These are phyloP conservation scores for Troglohyphantes excavatus DNA, from an alignment of 2,888 invertebrate genomes.

Conservation along the genomic window DNA sequence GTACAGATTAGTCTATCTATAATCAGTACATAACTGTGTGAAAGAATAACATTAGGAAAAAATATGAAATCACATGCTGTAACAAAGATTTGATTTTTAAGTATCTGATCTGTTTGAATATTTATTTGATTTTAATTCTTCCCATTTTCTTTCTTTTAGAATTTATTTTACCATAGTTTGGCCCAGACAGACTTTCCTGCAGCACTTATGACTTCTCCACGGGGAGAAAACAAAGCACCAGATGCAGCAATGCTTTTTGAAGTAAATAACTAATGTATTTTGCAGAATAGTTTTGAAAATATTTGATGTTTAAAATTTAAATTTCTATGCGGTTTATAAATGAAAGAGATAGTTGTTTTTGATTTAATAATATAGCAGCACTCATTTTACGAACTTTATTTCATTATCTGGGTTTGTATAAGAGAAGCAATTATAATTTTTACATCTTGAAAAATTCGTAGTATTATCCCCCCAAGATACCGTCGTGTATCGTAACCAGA, in stretches of 20 bases:
- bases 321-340: too few relatives aligned
- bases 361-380: too few relatives aligned
- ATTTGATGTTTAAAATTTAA: too few relatives aligned
- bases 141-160: slow-evolving; percentile 41
- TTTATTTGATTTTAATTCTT: not conserved
- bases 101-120: not conserved
- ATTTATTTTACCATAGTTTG: slow-evolving; percentile 75
- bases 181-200: slow-evolving; percentile 73
- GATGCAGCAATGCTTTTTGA: slow-evolving; percentile 35
- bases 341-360: too few relatives aligned
- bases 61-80: not conserved
- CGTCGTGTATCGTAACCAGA: too few relatives aligned
- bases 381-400: too few relatives aligned
- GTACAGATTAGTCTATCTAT: not conserved
- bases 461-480: too few relatives aligned
- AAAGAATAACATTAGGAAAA: not conserved
- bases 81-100: not conserved
- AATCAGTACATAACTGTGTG: not conserved
- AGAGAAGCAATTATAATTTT: too few relatives aligned
- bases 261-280: slow-evolving; percentile 18
- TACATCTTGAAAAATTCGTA: too few relatives aligned
- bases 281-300: too few relatives aligned
- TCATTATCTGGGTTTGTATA: too few relatives aligned
- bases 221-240: slow-evolving; percentile 17
- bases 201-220: slow-evolving; percentile 15